Evolutionary conservation across 2,888 invertebrate species (phyloP), one percentile per base, ranked within the genome.

Genomic region (Drosophila koepferae): DNA sequence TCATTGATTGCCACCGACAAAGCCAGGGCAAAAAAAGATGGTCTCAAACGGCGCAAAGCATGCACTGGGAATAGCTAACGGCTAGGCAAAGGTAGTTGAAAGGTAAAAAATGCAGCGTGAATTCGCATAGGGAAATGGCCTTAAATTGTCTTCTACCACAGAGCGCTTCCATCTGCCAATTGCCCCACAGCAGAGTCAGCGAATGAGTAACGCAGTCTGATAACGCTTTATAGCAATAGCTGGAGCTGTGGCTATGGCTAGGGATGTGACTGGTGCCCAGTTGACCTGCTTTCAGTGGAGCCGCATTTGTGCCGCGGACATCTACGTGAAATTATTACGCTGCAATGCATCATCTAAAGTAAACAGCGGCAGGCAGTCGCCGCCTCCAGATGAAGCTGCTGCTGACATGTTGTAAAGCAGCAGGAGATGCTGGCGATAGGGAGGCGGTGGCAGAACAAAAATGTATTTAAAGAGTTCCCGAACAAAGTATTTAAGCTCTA

Each of bases 261-360:
- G 36, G 6, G 44, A 20, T 6, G n/a, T 20, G 41, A 14, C 63
- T 38, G 12, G 23, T 23, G 46, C 23, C 14, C 10, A 56, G 55
- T 53, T 78, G 78, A 74, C 74, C 74, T 65, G 53, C 20, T 65
- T 77, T 48, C 34, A 46, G 14, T 1, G 20, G 4, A 20, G 34
- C 34, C 14, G 51, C 58, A 54, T 51, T 62, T 64, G 68, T 88
- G 86, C 72, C 81, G 72, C 74, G 82, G 89, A 88, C 86, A 60
- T 88, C 74, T 84, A 77, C 81, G 86, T 86, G 76, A 82, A 86
- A 86, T 86, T 86, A 86, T 88, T 80, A 70, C 83, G 74, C 87
- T 78, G 86, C 86, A 80, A 86, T 86, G 86, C 84, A 89, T 86
- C 86, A 88, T 85, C 79, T 60, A 71, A 79, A 81, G 85, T 74